A percentile compares a stretch with the other conserved stretches of the same genome.
Conservation (phyloP, 1,140 invertebrate species). For the Coelopa frigida region DNA sequence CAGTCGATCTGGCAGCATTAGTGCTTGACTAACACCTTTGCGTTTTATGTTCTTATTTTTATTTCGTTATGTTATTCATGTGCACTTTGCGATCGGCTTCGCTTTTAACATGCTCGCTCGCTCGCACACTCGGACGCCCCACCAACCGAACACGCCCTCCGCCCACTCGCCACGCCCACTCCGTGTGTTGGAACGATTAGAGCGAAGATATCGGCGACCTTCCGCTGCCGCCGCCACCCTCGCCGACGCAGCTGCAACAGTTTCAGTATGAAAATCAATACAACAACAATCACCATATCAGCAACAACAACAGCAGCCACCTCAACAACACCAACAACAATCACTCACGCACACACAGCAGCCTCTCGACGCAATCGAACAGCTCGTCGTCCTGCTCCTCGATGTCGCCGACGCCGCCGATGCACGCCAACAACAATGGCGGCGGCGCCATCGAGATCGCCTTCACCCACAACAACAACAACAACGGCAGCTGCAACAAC, state of each 20-base stretch:
- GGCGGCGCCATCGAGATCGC: slow-evolving; percentile 16
- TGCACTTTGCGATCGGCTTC: no score
- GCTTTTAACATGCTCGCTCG: no score
- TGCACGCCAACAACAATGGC: slow-evolving; percentile 20
- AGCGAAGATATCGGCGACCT: slow-evolving; percentile 22
- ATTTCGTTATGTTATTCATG: no score
- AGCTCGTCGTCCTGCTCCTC: slow-evolving; percentile 26
- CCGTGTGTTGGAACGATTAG: no score
- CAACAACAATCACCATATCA: slow-evolving; percentile 13
- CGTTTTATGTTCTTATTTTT: no score
- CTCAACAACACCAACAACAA: slow-evolving; percentile 1
- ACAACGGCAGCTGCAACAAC: neutral
- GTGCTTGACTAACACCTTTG: no score
- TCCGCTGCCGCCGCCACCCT: slow-evolving; percentile 35
- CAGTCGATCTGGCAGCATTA: no score
- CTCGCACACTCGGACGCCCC: no score
- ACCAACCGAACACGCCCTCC: no score
- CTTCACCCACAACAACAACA: slow-evolving; percentile 8
- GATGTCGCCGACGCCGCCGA: slow-evolving; percentile 18
- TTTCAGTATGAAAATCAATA: slow-evolving; percentile 12
- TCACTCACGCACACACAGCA: slow-evolving; percentile 34
- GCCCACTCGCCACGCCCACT: no score
- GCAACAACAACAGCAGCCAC: slow-evolving; percentile 12
- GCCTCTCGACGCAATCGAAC: slow-evolving; percentile 33
- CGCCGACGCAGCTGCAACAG: slow-evolving; percentile 30